These are phyloP conservation scores for Incurvaria masculella DNA, from an alignment of 2,888 invertebrate species.

Conservation along the genomic window DNA sequence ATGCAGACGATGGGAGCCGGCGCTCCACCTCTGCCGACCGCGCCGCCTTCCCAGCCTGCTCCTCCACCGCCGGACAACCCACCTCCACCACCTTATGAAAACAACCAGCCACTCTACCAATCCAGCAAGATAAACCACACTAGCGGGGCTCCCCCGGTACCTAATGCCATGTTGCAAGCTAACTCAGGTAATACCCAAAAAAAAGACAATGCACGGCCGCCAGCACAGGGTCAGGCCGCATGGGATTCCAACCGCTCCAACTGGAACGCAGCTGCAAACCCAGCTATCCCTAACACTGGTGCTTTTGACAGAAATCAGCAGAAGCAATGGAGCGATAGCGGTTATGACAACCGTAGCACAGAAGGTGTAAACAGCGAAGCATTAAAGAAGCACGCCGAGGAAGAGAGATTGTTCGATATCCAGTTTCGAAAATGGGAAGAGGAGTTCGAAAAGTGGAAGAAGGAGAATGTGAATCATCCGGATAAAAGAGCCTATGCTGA, in stretches of 20 bases:
- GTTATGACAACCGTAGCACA: neutral
- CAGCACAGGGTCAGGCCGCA: neutral
- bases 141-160: neutral
- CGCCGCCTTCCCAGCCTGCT: slow-evolving; percentile 21
- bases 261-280: neutral
- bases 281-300: neutral
- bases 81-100: slow-evolving; percentile 39
- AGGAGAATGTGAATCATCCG: slow-evolving; percentile 88
- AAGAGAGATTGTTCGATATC: slow-evolving; percentile 82
- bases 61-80: slow-evolving; percentile 29
- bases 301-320: neutral
- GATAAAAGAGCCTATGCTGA: slow-evolving; percentile 82
- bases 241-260: neutral
- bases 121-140: neutral
- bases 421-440: slow-evolving; percentile 91
- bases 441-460: slow-evolving; percentile 89
- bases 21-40: slow-evolving; percentile 25
- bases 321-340: neutral
- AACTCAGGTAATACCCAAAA: neutral
- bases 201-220: neutral
- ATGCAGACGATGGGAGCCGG: slow-evolving; percentile 27
- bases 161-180: neutral
- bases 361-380: slow-evolving; percentile 24
- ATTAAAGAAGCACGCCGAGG: slow-evolving; percentile 48
- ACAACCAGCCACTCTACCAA: slow-evolving; percentile 36